Evolutionary conservation across 2,113 vertebrate genomes (phyloP).

Genomic region (Prionailurus bengalensis): DNA sequence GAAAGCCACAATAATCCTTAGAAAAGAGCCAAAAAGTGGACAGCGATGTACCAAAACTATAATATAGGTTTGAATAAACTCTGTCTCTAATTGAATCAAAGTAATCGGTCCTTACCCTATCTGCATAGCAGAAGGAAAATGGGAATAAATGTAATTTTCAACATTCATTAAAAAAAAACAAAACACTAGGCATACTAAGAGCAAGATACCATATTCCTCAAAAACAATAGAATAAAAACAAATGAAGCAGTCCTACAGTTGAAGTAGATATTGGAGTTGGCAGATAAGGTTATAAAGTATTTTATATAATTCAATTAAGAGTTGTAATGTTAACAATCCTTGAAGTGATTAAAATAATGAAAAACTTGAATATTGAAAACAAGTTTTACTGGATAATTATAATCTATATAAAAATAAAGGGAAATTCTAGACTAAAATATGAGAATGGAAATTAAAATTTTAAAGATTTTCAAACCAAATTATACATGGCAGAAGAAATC

Average conservation of each 20-base stretch:
- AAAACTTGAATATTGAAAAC: background rate
- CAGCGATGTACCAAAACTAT: background rate
- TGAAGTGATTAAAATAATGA: background rate
- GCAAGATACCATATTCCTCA: background rate
- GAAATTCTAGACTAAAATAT: background rate
- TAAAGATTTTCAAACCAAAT: background rate
- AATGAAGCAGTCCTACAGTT: background rate
- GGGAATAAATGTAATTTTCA: background rate
- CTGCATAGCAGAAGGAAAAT: background rate
- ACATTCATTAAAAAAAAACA: background rate
- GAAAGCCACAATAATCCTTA: background rate
- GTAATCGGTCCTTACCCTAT: background rate
- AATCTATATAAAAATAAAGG: background rate
- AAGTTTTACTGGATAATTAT: background rate
- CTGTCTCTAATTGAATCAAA: background rate
- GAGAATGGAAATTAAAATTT: background rate
- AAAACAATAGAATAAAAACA: background rate
- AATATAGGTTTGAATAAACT: background rate
- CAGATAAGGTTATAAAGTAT: background rate
- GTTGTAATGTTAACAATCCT: background rate
- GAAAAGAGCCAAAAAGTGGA: background rate
- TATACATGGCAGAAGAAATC: background rate
- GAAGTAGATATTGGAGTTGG: background rate
- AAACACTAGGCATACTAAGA: background rate
- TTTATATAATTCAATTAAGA: background rate